Base-by-base conservation (phyloP, 2,888 invertebrate genomes). In the Escarpia spicata region DNA sequence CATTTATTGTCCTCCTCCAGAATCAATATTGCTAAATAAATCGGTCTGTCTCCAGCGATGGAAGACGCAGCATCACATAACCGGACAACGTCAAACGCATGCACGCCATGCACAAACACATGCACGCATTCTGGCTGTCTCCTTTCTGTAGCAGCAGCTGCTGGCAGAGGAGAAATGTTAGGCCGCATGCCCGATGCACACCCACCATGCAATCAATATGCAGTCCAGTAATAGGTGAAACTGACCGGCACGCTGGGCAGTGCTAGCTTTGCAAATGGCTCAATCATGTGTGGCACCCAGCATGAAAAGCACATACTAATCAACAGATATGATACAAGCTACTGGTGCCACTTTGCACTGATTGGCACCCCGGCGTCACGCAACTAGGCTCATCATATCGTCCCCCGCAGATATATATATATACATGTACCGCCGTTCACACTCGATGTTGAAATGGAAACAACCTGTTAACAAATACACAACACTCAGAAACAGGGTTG, bases 111-210 rank as follows among this genome's bases (percentile, higher is more conserved):
- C 91, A 91, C 37, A 19, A 3, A 31, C 37, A 31, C 91, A 91
- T 91, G 44, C 91, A 31, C 26, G 75, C 75, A 75, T 75, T 75
- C 75, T 75, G 75, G 75, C 75, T 75, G 75, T 75, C 75, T 75
- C 26, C 19, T 6, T 6, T 19, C 19, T 26, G 75, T 19, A 75
- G 75, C 75, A 75, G 75, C 75, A 75, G 75, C 75, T 75, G 75
- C 19, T 26, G 75, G 75, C 75, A 26, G 19, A 26, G n/a, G 75
- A 15, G 6, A 75, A 75, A 75, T 75, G 75, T 75, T 75, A 26
- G 75, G 26, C 75, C 26, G 60, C 26, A 75, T 52, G 52, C 52
- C 52, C 26, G 19, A n/a, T 75, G 75, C 75, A 6, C 4, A 26
- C 75, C 75, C n/a, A n/a, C 12, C 52, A n/a, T n/a, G 9, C 75